phyloP scores from a whole-genome alignment of 2,888 invertebrate genomes.

The Macrophya alboannulata region DNA sequence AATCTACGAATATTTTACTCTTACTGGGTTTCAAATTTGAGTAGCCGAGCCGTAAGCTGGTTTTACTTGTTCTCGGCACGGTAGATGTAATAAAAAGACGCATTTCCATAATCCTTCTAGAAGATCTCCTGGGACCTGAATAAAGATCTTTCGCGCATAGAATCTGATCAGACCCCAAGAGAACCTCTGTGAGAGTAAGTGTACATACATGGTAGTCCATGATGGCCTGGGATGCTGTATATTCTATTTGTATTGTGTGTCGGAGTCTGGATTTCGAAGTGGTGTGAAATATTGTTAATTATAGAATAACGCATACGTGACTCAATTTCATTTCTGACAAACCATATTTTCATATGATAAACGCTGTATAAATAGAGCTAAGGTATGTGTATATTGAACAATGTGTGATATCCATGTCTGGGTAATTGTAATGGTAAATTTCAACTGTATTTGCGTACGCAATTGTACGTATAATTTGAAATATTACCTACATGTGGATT shows the following conservation, averaged over 20 bases:
- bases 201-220: not conserved
- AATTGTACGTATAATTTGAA: conserved; percentile 51
- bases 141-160: too few relatives aligned
- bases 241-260: not conserved
- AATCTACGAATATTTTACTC: too few relatives aligned
- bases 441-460: not conserved
- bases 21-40: too few relatives aligned
- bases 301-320: conserved; percentile 2
- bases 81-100: not conserved
- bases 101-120: not conserved
- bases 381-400: not conserved
- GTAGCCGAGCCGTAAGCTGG: not conserved
- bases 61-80: not conserved
- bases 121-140: not conserved
- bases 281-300: conserved; percentile 3
- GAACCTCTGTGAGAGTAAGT: not conserved
- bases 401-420: not conserved
- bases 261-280: not conserved
- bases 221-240: not conserved
- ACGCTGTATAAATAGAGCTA: not conserved
- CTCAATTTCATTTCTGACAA: conserved; percentile 26
- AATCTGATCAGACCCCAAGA: not conserved
- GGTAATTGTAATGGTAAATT: not conserved
- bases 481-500: conserved; percentile 18
- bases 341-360: conserved; percentile 31